Percentiles rank a stretch among this genome's conserved stretches.
These are phyloP conservation scores for Artibeus jamaicensis DNA, from an alignment of 2,797 vertebrate genomes.

Conservation along the genomic window DNA sequence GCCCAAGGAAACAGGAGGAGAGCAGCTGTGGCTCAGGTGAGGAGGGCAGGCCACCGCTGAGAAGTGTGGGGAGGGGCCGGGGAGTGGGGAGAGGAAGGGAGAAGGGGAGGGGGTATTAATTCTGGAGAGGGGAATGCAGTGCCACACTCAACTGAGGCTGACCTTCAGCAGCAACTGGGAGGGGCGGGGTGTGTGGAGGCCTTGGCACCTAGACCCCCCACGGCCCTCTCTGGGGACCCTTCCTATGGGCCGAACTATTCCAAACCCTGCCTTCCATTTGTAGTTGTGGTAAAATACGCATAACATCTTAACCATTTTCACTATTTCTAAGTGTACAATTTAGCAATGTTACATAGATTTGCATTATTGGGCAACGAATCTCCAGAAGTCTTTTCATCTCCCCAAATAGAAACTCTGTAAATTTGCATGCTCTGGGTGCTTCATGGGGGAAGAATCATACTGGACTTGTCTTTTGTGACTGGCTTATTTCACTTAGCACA, in stretches of 20 bases:
- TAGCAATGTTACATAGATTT: not conserved
- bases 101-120: not conserved
- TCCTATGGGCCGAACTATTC: not conserved
- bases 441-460: not conserved
- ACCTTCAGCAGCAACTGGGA: not conserved
- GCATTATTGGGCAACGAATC: not conserved
- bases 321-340: not conserved
- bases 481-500: not conserved
- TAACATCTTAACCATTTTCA: not conserved
- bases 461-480: not conserved
- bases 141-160: not conserved
- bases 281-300: not conserved
- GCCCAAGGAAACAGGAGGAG: not conserved
- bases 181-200: too few relatives aligned
- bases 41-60: not conserved
- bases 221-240: not conserved
- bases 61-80: not conserved
- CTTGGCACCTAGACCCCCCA: not conserved
- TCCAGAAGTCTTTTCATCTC: not conserved
- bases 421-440: not conserved
- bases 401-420: not conserved
- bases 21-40: not conserved
- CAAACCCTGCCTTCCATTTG: not conserved
- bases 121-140: not conserved
- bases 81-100: too few relatives aligned